Percentiles rank a stretch among this genome's conserved stretches.
Conservation (phyloP, 1,140 invertebrate genomes). For the Drosophila aff. region DNA sequence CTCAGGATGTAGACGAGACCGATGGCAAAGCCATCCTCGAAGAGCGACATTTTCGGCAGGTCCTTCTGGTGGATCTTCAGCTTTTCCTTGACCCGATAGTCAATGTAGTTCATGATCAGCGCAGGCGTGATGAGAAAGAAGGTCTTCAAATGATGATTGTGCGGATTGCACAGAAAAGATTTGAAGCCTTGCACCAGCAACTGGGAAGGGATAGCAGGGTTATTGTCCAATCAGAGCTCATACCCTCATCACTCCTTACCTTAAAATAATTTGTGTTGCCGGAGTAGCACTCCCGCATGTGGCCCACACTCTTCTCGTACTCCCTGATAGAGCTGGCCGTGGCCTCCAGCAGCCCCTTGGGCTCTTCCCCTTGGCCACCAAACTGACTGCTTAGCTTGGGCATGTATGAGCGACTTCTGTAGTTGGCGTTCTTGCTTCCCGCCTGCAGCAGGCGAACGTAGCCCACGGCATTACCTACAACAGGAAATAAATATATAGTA, state of each 20-base stretch:
- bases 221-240: not conserved
- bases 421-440: slow-evolving; percentile 96
- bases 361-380: slow-evolving; percentile 86
- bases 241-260: slow-evolving; percentile 87
- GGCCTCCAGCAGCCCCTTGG: slow-evolving; percentile 77
- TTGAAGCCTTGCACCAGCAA: slow-evolving; percentile 97
- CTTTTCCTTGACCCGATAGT: slow-evolving; percentile 96
- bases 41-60: slow-evolving; percentile 91
- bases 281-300: slow-evolving; percentile 93
- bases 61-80: slow-evolving; percentile 93
- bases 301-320: slow-evolving; percentile 80
- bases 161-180: slow-evolving; percentile 93
- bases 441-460: slow-evolving; percentile 97
- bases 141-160: slow-evolving; percentile 96
- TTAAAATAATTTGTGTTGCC: slow-evolving; percentile 98
- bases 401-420: slow-evolving; percentile 95
- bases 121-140: slow-evolving; percentile 98
- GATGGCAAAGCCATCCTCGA: slow-evolving; percentile 99
- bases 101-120: slow-evolving; percentile 97
- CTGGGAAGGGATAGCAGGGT: slow-evolving; percentile 72
- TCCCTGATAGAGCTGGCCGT: slow-evolving; percentile 77
- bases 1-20: slow-evolving; percentile 92
- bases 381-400: slow-evolving; percentile 90
- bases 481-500: not conserved
- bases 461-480: slow-evolving; percentile 95